Base-by-base conservation (phyloP, 2,888 invertebrate species). In the Lydus trimaculatus region DNA sequence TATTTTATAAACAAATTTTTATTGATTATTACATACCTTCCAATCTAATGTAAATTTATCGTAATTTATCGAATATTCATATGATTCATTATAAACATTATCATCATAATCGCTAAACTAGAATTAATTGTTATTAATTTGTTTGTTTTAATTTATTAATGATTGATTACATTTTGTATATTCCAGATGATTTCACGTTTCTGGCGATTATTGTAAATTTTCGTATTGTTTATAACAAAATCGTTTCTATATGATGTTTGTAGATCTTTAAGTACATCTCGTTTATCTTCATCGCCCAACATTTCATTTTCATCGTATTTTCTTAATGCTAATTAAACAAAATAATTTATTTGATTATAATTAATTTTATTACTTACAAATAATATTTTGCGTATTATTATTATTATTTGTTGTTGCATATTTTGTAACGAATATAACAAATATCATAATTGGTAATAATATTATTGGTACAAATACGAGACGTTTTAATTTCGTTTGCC, bases 391-490 rank as follows among this genome's bases (percentile, higher is more conserved):
- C 62, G 28, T 15, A 28, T 67, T 62, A 52, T 67, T 62, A 33
- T 33, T 60, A 36, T 56, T 73, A 9, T 36, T 52, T 13, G 62
- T 67, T 58, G 17, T 58, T 60, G 62, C 15, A 56, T 76, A 71
- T 69, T 67, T 73, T 63, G 74, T 71, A 0, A 78, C 36, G 28
- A 79, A 68, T 69, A 79, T 72, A n/a, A 77, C 64, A 58, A 84
- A 79, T 69, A 85, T 82, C 31, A 83, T 80, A 63, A 85, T 75
- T 20, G 84, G 83, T 64, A 85, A 74, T 39, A 85, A 76, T 25
- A 86, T 77, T 33, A 85, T 79, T 6, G 86, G 86, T 61, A 87
- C 78, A 70, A 87, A 78, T 33, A 85, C 83, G 73, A 86, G 80
- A 69, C 82, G 77, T 75, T 85, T 85, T 31, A 87, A 79, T 72